Percentiles rank a stretch among this genome's conserved stretches.
Evolutionary conservation across 1,140 invertebrate species (phyloP).

Genomic region (Pantala flavescens): DNA sequence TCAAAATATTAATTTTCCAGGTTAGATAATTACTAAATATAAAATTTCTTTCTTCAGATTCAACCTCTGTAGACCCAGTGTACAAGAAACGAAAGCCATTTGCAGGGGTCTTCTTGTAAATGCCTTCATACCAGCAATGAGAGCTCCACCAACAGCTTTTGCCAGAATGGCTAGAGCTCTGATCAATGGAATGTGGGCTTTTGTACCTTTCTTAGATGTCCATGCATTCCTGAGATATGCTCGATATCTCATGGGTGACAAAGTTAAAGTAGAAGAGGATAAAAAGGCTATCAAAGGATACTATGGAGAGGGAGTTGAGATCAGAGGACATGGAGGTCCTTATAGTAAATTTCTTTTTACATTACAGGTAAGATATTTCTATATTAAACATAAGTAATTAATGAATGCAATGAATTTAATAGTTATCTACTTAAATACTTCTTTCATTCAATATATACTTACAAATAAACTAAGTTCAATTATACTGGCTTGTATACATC

Average conservation of each 20-base stretch:
- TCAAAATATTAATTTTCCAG: too few relatives aligned
- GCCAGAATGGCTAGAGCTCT: constrained; percentile 36
- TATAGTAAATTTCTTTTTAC: not conserved
- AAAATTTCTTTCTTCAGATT: constrained; percentile 33
- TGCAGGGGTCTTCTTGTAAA: constrained; percentile 33
- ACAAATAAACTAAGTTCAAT: not conserved
- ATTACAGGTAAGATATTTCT: not conserved
- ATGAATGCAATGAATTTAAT: not conserved
- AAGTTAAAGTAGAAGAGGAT: not conserved
- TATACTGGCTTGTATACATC: not conserved
- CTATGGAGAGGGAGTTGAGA: not conserved
- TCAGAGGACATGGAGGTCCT: not conserved
- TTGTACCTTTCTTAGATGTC: constrained; percentile 35
- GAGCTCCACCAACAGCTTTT: constrained; percentile 39
- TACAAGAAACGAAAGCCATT: constrained; percentile 35
- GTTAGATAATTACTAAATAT: too few relatives aligned
- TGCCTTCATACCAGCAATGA: constrained; percentile 34
- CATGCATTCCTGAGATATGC: not conserved
- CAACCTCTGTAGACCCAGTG: constrained; percentile 41
- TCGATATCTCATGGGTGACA: not conserved
- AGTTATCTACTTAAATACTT: not conserved
- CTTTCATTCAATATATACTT: not conserved
- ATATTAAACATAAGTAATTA: not conserved
- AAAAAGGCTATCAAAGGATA: not conserved
- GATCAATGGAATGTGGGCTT: constrained; percentile 33